phyloP scores from a whole-genome alignment of 2,113 vertebrate genomes.

The Seriola dumerili region DNA sequence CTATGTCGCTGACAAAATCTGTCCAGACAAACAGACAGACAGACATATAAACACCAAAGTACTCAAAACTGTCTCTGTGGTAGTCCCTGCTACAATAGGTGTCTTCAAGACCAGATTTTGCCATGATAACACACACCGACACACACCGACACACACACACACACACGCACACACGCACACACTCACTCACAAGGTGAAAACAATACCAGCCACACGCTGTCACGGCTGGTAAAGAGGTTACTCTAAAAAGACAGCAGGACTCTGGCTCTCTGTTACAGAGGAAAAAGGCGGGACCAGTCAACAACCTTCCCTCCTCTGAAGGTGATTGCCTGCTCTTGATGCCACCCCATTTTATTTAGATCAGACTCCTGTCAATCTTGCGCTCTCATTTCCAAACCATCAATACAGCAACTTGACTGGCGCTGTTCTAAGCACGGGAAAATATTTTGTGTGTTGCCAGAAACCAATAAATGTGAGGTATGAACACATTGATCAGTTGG shows the following conservation, averaged over 20 bases:
- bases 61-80: too few relatives aligned
- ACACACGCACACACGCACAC: too few relatives aligned
- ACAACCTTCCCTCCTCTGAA: conserved; percentile 2
- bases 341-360: conserved; percentile 3
- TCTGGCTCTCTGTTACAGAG: not conserved
- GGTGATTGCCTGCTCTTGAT: conserved; percentile 12
- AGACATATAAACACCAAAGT: too few relatives aligned
- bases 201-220: too few relatives aligned
- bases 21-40: too few relatives aligned
- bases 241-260: not conserved
- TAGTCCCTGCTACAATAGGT: too few relatives aligned
- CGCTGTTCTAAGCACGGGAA: conserved; percentile 28
- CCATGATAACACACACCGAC: too few relatives aligned
- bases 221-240: not conserved
- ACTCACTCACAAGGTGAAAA: too few relatives aligned
- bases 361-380: conserved; percentile 34
- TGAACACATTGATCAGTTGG: conserved; percentile 38
- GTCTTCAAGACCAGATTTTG: too few relatives aligned
- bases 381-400: conserved; percentile 40
- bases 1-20: too few relatives aligned
- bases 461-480: conserved; percentile 28
- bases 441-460: conserved; percentile 22
- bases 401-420: conserved; percentile 19
- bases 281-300: not conserved
- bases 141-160: too few relatives aligned